Percentiles rank a stretch among this genome's conserved stretches.
phyloP scores from a whole-genome alignment of 2,113 vertebrate genomes.

The Brachirus orientalis region DNA sequence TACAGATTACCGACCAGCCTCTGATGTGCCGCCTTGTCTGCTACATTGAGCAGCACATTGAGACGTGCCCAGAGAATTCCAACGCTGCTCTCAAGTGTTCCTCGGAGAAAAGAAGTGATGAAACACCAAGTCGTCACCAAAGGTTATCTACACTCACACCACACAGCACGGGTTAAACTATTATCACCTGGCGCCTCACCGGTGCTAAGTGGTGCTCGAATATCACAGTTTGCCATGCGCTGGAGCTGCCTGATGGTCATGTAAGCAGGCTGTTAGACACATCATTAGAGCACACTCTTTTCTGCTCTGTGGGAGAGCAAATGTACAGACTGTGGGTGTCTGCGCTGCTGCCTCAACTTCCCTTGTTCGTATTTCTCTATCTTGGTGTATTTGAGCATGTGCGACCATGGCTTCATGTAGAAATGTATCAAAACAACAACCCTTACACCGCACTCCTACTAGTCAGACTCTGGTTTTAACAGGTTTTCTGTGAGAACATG shows the following conservation, averaged over 20 bases:
- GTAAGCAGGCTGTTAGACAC: constrained; percentile 64
- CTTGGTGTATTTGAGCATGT: not conserved
- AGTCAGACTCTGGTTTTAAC: too few species aligned
- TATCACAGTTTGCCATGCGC: constrained; percentile 54
- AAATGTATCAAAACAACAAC: too few species aligned
- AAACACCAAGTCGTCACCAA: constrained; percentile 29
- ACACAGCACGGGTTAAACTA: constrained; percentile 45
- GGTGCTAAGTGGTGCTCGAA: constrained; percentile 61
- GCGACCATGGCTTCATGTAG: too few species aligned
- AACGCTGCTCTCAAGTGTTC: constrained; percentile 22
- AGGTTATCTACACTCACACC: constrained; percentile 47
- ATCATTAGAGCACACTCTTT: constrained; percentile 62
- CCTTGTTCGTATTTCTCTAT: not conserved
- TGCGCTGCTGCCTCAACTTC: constrained; percentile 1
- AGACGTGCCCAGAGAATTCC: constrained; percentile 11
- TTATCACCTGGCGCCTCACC: constrained; percentile 40
- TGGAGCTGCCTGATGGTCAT: constrained; percentile 71
- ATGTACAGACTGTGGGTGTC: constrained; percentile 18
- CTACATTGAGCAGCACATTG: constrained; percentile 35
- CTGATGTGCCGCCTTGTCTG: constrained; percentile 22
- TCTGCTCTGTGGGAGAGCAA: not conserved
- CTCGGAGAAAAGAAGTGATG: constrained; percentile 34
- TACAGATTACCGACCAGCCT: not conserved
- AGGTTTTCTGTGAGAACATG: too few species aligned
- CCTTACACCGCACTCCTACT: too few species aligned